Conservation (phyloP, 2,888 invertebrate species). For the Aromia moschata region DNA sequence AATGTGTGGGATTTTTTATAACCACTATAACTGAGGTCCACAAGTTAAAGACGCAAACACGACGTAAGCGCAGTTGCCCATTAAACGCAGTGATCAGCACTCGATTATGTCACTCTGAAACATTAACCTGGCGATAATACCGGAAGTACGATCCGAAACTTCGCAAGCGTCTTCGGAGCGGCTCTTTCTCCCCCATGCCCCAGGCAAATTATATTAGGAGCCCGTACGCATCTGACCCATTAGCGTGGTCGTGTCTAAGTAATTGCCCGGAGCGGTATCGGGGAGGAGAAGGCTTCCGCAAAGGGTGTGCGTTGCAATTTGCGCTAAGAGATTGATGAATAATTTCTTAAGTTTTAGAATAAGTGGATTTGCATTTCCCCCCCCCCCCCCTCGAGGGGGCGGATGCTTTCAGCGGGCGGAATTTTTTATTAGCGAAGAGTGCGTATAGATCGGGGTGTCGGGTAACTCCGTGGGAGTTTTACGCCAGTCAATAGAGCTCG, state of each 20-base stretch:
- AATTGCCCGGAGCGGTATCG: slow-evolving; percentile 38
- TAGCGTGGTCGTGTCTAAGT: slow-evolving; percentile 37
- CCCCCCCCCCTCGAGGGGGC: no score
- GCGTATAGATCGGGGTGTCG: background rate
- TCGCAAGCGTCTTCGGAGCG: background rate
- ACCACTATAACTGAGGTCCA: no score
- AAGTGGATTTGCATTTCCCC: slow-evolving; percentile 46
- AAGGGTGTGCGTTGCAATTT: slow-evolving; percentile 42
- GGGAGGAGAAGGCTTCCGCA: slow-evolving; percentile 32
- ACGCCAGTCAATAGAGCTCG: no score
- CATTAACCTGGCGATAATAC: no score
- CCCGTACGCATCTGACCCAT: slow-evolving; percentile 37
- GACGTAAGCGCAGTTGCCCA: no score
- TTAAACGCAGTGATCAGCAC: no score
- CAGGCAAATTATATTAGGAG: slow-evolving; percentile 38
- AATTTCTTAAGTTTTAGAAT: slow-evolving; percentile 54
- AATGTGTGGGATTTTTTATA: no score
- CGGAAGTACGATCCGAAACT: no score
- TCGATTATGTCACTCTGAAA: no score
- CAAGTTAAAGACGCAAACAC: no score
- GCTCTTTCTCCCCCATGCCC: slow-evolving; percentile 12
- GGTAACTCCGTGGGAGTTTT: background rate
- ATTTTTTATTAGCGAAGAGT: slow-evolving; percentile 37
- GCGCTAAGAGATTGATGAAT: slow-evolving; percentile 54
- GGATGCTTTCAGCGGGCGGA: slow-evolving; percentile 33